phyloP scores from a whole-genome alignment of 1,140 invertebrate species.

The Yoshiicerus persimilis region DNA sequence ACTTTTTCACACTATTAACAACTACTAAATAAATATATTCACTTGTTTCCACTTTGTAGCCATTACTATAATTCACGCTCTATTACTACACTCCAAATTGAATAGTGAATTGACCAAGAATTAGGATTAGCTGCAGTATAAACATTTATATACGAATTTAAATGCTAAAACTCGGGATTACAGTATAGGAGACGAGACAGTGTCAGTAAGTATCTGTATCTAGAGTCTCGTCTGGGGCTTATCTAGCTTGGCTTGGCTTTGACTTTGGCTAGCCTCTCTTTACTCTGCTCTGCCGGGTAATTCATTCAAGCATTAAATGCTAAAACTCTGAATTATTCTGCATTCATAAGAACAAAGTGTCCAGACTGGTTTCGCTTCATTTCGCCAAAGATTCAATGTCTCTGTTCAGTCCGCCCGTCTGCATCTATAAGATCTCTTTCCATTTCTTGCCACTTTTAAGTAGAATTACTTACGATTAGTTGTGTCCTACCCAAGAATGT shows the following conservation, averaged over 20 bases:
- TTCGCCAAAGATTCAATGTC: neutral
- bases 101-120: too few relatives aligned
- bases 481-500: neutral
- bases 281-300: neutral
- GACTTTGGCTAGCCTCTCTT: neutral
- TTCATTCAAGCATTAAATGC: slow-evolving; percentile 9
- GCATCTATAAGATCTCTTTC: neutral
- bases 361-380: neutral
- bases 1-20: neutral
- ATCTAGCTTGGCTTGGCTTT: too few relatives aligned
- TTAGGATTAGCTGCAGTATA: too few relatives aligned
- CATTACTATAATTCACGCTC: too few relatives aligned
- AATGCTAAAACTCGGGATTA: too few relatives aligned
- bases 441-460: neutral
- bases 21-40: too few relatives aligned
- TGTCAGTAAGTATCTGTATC: too few relatives aligned
- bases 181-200: too few relatives aligned
- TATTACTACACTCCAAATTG: too few relatives aligned
- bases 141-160: too few relatives aligned
- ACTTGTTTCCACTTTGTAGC: too few relatives aligned
- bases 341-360: neutral
- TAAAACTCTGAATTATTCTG: neutral
- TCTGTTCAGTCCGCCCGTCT: neutral
- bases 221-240: too few relatives aligned
- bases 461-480: neutral